phyloP scores from a whole-genome alignment of 2,113 vertebrate genomes.

The Castor canadensis region DNA sequence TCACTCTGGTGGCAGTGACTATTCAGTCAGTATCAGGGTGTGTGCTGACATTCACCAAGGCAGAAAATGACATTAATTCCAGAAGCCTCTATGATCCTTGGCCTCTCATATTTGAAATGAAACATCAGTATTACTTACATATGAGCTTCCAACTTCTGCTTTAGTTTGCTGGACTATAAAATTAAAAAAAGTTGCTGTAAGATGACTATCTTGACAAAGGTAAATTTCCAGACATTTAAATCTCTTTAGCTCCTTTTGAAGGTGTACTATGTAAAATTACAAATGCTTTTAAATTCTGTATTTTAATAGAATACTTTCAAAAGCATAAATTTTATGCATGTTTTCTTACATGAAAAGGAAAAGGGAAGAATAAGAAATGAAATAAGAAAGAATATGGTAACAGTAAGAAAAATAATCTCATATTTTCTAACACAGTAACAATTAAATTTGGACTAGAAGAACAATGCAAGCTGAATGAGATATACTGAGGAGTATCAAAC shows the following conservation, averaged over 20 bases:
- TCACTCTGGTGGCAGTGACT: not conserved
- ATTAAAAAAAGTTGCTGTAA: slow-evolving; percentile 75
- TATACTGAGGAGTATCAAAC: slow-evolving; percentile 70
- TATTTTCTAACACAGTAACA: slow-evolving; percentile 38
- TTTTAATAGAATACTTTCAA: slow-evolving; percentile 39
- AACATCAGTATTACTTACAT: slow-evolving; percentile 90
- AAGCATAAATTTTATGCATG: not conserved
- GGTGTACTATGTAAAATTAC: not conserved
- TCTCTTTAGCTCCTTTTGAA: slow-evolving; percentile 42
- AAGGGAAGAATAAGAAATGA: slow-evolving; percentile 8
- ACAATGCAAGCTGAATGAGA: slow-evolving; percentile 52
- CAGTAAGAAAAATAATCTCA: not conserved
- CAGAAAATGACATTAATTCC: slow-evolving; percentile 36
- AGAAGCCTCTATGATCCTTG: slow-evolving; percentile 40
- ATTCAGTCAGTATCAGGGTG: not conserved
- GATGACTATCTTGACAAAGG: slow-evolving; percentile 30
- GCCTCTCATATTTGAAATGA: slow-evolving; percentile 61
- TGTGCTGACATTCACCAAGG: slow-evolving; percentile 29
- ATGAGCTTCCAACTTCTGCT: slow-evolving; percentile 95
- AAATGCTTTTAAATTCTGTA: not conserved
- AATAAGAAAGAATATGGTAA: not conserved
- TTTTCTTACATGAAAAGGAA: slow-evolving; percentile 9
- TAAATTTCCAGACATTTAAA: slow-evolving; percentile 47
- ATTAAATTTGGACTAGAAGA: slow-evolving; percentile 19
- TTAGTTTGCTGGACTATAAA: slow-evolving; percentile 93